phyloP scores from a whole-genome alignment of 1,140 invertebrate genomes.

The Leptinotarsa undecemlineata region DNA sequence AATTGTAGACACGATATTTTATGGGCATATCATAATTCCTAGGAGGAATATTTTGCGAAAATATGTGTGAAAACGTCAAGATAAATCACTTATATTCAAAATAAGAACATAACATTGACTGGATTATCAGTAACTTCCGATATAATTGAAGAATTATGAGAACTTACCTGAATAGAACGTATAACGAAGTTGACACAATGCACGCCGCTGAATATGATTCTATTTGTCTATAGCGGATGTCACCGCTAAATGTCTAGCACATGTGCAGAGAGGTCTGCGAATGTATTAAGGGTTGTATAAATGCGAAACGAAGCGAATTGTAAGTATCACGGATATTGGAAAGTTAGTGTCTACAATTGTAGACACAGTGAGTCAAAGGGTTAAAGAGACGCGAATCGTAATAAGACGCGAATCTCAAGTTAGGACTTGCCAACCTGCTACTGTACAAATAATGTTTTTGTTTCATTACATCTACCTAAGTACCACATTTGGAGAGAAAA shows the following conservation, averaged over 20 bases:
- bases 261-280: background rate
- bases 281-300: background rate
- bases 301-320: background rate
- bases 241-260: background rate
- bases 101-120: background rate
- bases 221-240: background rate
- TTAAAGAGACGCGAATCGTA: no score
- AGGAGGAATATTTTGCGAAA: background rate
- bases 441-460: no score
- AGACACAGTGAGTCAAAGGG: background rate
- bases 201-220: background rate
- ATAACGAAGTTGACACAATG: background rate
- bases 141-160: background rate
- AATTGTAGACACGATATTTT: constrained; percentile 1
- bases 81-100: background rate
- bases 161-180: background rate
- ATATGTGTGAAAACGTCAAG: background rate
- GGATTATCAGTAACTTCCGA: constrained; percentile 3
- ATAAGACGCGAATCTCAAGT: no score
- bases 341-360: background rate
- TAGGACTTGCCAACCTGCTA: no score
- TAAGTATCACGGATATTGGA: background rate
- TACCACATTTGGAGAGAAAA: no score
- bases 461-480: no score
- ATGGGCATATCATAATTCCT: background rate